A percentile compares a stretch with the other conserved stretches of the same genome.
These are phyloP conservation scores for Poeciliopsis presidionis DNA, from an alignment of 2,797 vertebrate genomes.

Conservation along the genomic window DNA sequence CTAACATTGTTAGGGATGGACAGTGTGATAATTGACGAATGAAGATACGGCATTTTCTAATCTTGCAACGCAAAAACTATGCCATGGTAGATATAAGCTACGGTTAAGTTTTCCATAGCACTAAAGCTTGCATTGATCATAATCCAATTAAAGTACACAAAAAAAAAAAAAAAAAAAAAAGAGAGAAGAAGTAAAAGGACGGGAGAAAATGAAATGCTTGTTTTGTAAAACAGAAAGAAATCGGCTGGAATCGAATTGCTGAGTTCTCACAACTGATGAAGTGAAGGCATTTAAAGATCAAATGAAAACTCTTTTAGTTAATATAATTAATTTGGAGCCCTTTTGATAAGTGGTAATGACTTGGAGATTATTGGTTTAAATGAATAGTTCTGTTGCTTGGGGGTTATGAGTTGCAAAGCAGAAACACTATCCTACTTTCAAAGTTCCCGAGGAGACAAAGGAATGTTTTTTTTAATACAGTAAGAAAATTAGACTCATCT, in stretches of 20 bases:
- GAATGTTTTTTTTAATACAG: constrained; percentile 77
- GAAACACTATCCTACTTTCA: constrained; percentile 74
- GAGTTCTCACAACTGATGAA: constrained; percentile 80
- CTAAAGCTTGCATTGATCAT: constrained; percentile 78
- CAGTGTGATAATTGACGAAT: constrained; percentile 78
- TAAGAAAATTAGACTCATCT: constrained; percentile 80
- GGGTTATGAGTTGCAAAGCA: constrained; percentile 18
- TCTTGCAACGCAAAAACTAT: constrained; percentile 69
- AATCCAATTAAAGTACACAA: constrained; percentile 80
- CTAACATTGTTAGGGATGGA: constrained; percentile 71
- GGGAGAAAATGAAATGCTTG: constrained; percentile 52
- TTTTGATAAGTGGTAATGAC: constrained; percentile 82
- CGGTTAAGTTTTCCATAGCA: constrained; percentile 75
- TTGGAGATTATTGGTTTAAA: constrained; percentile 82
- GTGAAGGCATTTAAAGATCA: constrained; percentile 78
- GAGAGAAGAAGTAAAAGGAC: constrained; percentile 48
- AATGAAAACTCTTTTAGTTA: constrained; percentile 78
- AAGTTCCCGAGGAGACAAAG: constrained; percentile 79
- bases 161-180: constrained; percentile 6
- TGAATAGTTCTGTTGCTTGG: constrained; percentile 75
- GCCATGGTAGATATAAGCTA: constrained; percentile 71
- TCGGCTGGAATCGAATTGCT: constrained; percentile 79
- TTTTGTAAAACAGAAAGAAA: constrained; percentile 79
- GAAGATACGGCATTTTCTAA: constrained; percentile 73
- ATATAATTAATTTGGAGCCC: constrained; percentile 80